Evolutionary conservation across 2,888 invertebrate genomes (phyloP).

Genomic region (Heliconius ismenius): DNA sequence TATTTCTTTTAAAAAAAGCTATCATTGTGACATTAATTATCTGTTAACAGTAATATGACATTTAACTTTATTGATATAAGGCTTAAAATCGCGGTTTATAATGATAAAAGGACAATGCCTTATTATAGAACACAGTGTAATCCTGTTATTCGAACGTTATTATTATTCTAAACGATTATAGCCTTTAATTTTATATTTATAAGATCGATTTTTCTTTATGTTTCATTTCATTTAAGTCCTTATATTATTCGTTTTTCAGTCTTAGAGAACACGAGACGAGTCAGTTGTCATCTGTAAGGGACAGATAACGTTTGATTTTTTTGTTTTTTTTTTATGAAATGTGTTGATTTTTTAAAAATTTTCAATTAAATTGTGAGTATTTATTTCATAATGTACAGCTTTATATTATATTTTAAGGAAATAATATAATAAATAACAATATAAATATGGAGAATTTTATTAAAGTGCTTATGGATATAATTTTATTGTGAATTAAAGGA

Average conservation of each 20-base stretch:
- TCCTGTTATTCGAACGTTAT: not conserved
- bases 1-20: not conserved
- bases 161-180: not conserved
- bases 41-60: not conserved
- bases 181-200: not conserved
- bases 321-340: not conserved
- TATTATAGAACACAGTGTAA: not conserved
- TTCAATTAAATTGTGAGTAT: not conserved
- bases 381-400: not conserved
- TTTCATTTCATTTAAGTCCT: not conserved
- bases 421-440: not conserved
- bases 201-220: not conserved
- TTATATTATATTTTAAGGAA: not conserved
- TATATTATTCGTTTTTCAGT: not conserved
- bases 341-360: not conserved
- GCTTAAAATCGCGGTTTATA: not conserved
- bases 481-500: not conserved
- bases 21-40: not conserved
- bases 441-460: not conserved
- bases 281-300: conserved; percentile 2
- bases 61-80: not conserved
- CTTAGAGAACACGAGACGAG: not conserved
- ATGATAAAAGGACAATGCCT: conserved; percentile 1
- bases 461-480: not conserved
- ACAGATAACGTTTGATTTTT: not conserved